Conservation (phyloP, 1,140 invertebrate genomes). For the Lepidurus couesii region DNA sequence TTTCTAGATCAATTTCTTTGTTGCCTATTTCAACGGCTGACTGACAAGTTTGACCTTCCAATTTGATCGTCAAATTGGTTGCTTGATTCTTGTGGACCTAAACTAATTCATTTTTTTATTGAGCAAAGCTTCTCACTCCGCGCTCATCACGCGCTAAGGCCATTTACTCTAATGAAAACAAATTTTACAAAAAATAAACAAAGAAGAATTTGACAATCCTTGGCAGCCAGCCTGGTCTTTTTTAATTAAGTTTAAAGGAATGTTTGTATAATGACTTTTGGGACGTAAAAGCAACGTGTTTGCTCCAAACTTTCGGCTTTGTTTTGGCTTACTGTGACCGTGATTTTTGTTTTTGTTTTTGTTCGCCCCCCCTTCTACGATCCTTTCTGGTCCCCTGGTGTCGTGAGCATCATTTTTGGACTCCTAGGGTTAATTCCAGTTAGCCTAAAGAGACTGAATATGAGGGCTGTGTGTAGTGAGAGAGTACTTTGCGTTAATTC, state of each 20-base stretch:
- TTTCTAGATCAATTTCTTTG: neutral
- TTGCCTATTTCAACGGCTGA: neutral
- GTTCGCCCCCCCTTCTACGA: neutral
- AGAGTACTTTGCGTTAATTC: constrained; percentile 12
- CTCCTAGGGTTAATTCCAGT: neutral
- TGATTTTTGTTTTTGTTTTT: neutral
- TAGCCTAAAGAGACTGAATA: neutral
- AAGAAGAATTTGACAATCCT: neutral
- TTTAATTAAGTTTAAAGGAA: neutral
- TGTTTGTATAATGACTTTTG: neutral
- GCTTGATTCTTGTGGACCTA: constrained; percentile 25
- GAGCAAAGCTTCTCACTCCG: constrained; percentile 12
- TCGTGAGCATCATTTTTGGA: neutral
- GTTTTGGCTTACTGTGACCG: neutral
- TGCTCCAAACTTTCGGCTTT: neutral
- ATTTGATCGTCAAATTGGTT: neutral
- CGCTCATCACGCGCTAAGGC: constrained; percentile 20
- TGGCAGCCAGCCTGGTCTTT: neutral
- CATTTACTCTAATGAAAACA: neutral
- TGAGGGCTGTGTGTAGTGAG: constrained; percentile 17
- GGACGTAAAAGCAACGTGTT: neutral
- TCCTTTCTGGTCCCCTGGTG: neutral
- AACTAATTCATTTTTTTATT: neutral
- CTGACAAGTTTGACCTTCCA: constrained; percentile 24
- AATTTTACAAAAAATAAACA: neutral